phyloP scores from a whole-genome alignment of 2,888 invertebrate genomes.

The Phaedon cochleariae region DNA sequence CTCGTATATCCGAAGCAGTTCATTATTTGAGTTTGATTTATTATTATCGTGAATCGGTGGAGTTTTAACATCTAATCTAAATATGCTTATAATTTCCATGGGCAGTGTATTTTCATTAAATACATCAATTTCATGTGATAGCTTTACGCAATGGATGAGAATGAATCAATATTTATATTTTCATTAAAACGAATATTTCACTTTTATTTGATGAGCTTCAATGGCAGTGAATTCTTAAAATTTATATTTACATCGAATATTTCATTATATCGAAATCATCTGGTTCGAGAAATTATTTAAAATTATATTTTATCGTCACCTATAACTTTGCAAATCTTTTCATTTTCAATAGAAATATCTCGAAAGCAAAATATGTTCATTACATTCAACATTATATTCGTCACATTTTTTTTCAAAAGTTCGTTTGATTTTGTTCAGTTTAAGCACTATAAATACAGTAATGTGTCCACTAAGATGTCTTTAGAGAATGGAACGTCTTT shows the following conservation, averaged over 20 bases:
- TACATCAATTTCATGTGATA: slow-evolving; percentile 20
- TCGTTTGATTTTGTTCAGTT: slow-evolving; percentile 48
- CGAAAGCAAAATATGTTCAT: slow-evolving; percentile 46
- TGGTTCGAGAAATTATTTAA: background rate
- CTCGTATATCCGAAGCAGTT: slow-evolving; percentile 24
- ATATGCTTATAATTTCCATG: slow-evolving; percentile 21
- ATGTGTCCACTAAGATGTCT: slow-evolving; percentile 55
- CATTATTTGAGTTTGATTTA: slow-evolving; percentile 14
- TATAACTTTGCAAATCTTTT: slow-evolving; percentile 50
- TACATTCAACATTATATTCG: slow-evolving; percentile 39
- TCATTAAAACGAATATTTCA: slow-evolving; percentile 20
- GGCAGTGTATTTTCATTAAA: slow-evolving; percentile 35
- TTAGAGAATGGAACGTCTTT: slow-evolving; percentile 60
- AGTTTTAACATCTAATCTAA: slow-evolving; percentile 18
- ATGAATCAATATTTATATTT: slow-evolving; percentile 9
- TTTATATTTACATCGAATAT: slow-evolving; percentile 28
- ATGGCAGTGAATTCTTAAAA: slow-evolving; percentile 44
- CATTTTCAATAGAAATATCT: slow-evolving; percentile 38
- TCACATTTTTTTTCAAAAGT: slow-evolving; percentile 33
- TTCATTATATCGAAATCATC: background rate
- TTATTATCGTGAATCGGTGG: slow-evolving; percentile 22
- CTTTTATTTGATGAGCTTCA: slow-evolving; percentile 36
- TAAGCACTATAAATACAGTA: slow-evolving; percentile 41
- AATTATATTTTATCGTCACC: slow-evolving; percentile 2
- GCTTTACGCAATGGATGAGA: slow-evolving; percentile 9